These are phyloP conservation scores for Anthopleura sola DNA, from an alignment of 64 coral and sea anemone genomes.

Conservation along the genomic window DNA sequence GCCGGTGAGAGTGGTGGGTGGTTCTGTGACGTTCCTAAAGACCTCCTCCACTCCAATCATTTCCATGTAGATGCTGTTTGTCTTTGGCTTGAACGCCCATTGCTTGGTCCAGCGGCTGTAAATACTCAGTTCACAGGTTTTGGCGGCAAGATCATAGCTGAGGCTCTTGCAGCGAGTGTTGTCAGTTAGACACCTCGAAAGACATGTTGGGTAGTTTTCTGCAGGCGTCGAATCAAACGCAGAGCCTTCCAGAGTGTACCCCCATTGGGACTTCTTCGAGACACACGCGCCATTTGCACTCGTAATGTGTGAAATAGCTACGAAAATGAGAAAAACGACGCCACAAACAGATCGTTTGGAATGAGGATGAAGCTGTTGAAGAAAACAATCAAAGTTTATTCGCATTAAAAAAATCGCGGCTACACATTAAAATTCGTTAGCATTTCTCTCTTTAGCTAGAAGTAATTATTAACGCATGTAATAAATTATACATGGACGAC, in stretches of 20 bases:
- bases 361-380: no score
- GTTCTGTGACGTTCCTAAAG: background rate
- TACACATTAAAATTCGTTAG: no score
- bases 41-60: background rate
- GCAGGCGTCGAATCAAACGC: background rate
- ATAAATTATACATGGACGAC: no score
- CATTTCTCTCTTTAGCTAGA: no score
- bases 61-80: conserved; percentile 17
- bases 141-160: conserved; percentile 1
- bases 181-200: background rate
- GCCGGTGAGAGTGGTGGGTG: background rate
- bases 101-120: background rate
- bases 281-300: background rate
- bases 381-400: no score
- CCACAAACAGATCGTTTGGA: background rate
- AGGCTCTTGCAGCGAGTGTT: conserved; percentile 1
- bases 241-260: background rate
- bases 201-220: background rate
- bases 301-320: background rate
- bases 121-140: conserved; percentile 10
- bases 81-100: background rate
- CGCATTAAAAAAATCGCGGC: no score
- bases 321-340: background rate
- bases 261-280: background rate
- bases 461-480: no score